Base-by-base conservation (phyloP, 2,888 invertebrate genomes). In the Iphiclides podalirius region DNA sequence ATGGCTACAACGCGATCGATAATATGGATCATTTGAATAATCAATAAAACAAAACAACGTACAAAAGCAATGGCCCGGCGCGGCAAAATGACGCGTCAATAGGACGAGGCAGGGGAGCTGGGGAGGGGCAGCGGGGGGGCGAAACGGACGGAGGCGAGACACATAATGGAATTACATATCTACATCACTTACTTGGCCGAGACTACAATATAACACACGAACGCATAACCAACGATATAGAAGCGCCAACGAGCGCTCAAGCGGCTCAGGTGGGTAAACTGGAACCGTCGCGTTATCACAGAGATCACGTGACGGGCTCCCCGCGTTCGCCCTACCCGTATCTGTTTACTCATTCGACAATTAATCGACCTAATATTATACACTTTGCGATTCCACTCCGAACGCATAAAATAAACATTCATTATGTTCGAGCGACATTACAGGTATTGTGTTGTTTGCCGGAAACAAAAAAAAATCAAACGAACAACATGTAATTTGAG, bases 151-250 rank as follows among this genome's bases (percentile, higher is more conserved):
- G 75, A 79, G 79, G 70, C 79, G 83, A 84, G 80, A 80, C 77
- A 81, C 79, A 84, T 83, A 85, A 85, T 83, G 77, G 78, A 81
- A 82, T 82, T 80, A 85, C 78, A 81, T 83, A 84, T 79, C 75
- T 79, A 80, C 79, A 83, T 67, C 67, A 73, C 69, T 77, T 73
- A 78, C 75, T 77, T 78, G 75, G 72, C 60, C 63, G 77, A 79
- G 78, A 77, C 68, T 68, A 74, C 72, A 70, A 72, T 66, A 64
- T 64, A 57, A 71, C 67, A 67, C 59, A 61, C 62, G 65, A 70
- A 67, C 67, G 64, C 64, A 64, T 60, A 59, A 59, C 63, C 58
- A 64, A 53, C 58, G 54, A 63, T 60, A 67, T 66, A 64, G 64
- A 62, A 64, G 64, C 56, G 56, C 58, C 60, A 58, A 61, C 56